Base-by-base conservation (phyloP, 1,140 invertebrate genomes). In the Drosophila quadrilineata region DNA sequence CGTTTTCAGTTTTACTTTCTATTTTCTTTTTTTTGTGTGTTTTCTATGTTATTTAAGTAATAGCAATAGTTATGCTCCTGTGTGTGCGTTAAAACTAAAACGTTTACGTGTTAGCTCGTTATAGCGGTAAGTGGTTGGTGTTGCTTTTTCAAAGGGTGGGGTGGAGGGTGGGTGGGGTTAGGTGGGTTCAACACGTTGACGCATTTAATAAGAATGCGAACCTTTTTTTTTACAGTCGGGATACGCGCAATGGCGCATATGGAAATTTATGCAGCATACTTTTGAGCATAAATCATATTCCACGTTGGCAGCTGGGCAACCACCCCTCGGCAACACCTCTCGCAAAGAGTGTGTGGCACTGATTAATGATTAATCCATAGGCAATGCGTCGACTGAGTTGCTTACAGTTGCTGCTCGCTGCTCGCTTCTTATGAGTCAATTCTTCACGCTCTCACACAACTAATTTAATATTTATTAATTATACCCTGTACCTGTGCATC, bases 341-440 rank as follows among this genome's bases (percentile, higher is more conserved):
- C 28, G 12, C 16, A 4, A n/a, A 21, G 17, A 26, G 1, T n/a
- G 1, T 21, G 6, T 54, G 68, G 56, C 64, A 67, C 68, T 71
- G 68, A 71, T 71, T 71, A 71, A 67, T 67, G 68, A 71, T 71
- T 71, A 67, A 71, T 71, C 68, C 46, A 71, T 71, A 67, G 68
- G 68, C 68, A 67, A 62, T 71, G 68, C 68, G 68, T 50, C 54
- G 40, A 31, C 19, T 54, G 49, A 45, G 48, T n/a, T 52, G 48
- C 26, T 48, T 43, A 41, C 46, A n/a, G n/a, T n/a, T n/a, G n/a
- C n/a, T n/a, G n/a, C n/a, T n/a, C n/a, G n/a, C n/a, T n/a, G 28
- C 31, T 57, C 46, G 50, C 65, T 64, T 69, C 43, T 64, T 65
- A 56, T 19, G 36, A 29, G 45, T 64, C 48, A 64, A 63, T 56